A percentile compares a stretch with the other conserved stretches of the same genome.
phyloP scores from a whole-genome alignment of 2,797 vertebrate genomes.

The Thaleichthys pacificus region DNA sequence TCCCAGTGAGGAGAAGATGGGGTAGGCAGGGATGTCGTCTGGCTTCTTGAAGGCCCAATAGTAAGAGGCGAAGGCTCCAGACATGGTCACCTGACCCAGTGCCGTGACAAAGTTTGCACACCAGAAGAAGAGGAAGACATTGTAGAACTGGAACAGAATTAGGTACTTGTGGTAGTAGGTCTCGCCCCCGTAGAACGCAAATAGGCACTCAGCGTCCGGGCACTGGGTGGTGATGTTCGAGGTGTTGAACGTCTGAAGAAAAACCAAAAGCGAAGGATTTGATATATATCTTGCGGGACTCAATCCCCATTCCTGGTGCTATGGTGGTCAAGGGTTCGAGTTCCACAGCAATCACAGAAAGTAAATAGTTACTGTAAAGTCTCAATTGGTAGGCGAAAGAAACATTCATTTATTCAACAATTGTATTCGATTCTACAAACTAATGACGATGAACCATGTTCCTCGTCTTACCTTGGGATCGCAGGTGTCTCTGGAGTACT shows the following conservation, averaged over 20 bases:
- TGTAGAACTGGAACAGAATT: slow-evolving; percentile 90
- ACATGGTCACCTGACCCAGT: slow-evolving; percentile 91
- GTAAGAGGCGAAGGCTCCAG: slow-evolving; percentile 94
- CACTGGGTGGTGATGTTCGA: slow-evolving; percentile 77
- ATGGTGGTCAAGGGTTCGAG: no score
- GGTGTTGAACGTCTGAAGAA: slow-evolving; percentile 80
- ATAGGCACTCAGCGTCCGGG: slow-evolving; percentile 83
- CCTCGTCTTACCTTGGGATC: slow-evolving; percentile 77
- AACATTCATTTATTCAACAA: neutral
- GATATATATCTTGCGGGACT: neutral
- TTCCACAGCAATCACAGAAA: no score
- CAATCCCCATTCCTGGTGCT: neutral
- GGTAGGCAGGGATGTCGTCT: slow-evolving; percentile 84
- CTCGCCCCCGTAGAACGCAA: slow-evolving; percentile 93
- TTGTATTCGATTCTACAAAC: no score
- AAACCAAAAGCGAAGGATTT: neutral
- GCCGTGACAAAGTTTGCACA: slow-evolving; percentile 92
- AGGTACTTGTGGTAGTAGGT: slow-evolving; percentile 88
- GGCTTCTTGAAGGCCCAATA: slow-evolving; percentile 97
- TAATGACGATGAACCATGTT: neutral
- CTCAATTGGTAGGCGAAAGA: neutral
- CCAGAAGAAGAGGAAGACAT: slow-evolving; percentile 97
- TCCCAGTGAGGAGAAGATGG: slow-evolving; percentile 87
- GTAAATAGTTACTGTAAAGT: neutral
- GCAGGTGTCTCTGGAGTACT: slow-evolving; percentile 74